Percentiles rank a stretch among this genome's conserved stretches.
phyloP scores from a whole-genome alignment of 1,140 invertebrate species.

The Intoshia linei region DNA sequence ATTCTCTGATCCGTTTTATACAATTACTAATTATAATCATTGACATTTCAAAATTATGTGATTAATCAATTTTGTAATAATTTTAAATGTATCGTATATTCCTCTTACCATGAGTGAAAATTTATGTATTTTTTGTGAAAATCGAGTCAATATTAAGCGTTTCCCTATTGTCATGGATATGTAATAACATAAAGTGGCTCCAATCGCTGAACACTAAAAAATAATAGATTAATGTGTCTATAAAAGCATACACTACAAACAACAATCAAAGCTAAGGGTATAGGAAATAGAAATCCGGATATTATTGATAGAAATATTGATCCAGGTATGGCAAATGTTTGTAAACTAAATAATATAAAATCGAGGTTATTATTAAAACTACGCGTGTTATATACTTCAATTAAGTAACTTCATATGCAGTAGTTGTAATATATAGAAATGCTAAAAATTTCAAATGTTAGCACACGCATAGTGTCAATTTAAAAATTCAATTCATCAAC shows the following conservation, averaged over 20 bases:
- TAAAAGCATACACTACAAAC: slow-evolving; percentile 39
- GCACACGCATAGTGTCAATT: too few relatives aligned
- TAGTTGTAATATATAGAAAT: not conserved
- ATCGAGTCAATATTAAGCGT: slow-evolving; percentile 46
- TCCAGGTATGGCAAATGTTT: slow-evolving; percentile 95
- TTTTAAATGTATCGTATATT: too few relatives aligned
- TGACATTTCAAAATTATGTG: too few relatives aligned
- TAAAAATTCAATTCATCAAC: too few relatives aligned
- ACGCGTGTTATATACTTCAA: not conserved
- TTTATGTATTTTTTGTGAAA: slow-evolving; percentile 44
- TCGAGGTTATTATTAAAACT: slow-evolving; percentile 1
- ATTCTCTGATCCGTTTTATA: too few relatives aligned
- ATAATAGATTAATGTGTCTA: not conserved
- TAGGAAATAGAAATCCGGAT: slow-evolving; percentile 78
- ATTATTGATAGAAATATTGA: slow-evolving; percentile 86
- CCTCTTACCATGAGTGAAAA: slow-evolving; percentile 48
- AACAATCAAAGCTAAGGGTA: slow-evolving; percentile 47
- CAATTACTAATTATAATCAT: too few relatives aligned
- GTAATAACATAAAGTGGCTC: slow-evolving; percentile 70
- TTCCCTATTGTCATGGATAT: slow-evolving; percentile 56
- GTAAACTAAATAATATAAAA: slow-evolving; percentile 32
- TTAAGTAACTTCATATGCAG: not conserved
- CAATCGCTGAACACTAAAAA: slow-evolving; percentile 50
- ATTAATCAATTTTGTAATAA: too few relatives aligned
- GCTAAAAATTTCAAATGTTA: too few relatives aligned